Percentiles rank a stretch among this genome's conserved stretches.
Evolutionary conservation across 2,113 vertebrate species (phyloP).

Genomic region (Poeciliopsis occidentalis): DNA sequence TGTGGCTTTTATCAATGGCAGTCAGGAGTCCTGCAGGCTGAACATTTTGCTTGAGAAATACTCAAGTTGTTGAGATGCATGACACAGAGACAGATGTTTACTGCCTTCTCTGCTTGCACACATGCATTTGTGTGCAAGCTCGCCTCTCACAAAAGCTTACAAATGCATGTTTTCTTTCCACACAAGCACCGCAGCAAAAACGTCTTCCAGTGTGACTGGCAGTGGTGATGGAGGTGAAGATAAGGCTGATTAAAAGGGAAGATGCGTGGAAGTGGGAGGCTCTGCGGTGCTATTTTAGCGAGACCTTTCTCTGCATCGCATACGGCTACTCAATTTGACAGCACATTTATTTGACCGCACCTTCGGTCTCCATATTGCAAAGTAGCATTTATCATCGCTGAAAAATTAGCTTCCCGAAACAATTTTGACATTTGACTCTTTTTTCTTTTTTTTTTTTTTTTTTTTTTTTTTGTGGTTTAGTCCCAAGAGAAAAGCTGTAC

Average conservation of each 20-base stretch:
- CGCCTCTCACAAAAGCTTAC: constrained; percentile 24
- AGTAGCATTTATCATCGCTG: background rate
- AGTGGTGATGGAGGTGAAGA: constrained; percentile 61
- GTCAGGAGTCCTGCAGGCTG: background rate
- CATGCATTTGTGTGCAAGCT: constrained; percentile 17
- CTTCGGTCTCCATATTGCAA: constrained; percentile 48
- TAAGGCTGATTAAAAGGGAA: constrained; percentile 68
- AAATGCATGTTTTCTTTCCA: background rate
- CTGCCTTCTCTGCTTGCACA: constrained; percentile 30
- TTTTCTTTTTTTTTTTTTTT: too few relatives aligned
- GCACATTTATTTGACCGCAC: constrained; percentile 49
- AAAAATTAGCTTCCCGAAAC: too few relatives aligned
- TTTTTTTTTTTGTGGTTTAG: too few relatives aligned
- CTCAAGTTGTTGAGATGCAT: constrained; percentile 25
- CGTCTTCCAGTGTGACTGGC: constrained; percentile 55
- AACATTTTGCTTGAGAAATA: constrained; percentile 41
- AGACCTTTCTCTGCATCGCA: constrained; percentile 44
- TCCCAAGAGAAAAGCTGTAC: too few relatives aligned
- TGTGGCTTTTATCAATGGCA: background rate
- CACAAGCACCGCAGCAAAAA: background rate
- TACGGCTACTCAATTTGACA: constrained; percentile 64
- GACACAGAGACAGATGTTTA: constrained; percentile 73
- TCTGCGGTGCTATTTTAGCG: constrained; percentile 1
- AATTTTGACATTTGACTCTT: too few relatives aligned
- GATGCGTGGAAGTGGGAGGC: constrained; percentile 50